A percentile compares a stretch with the other conserved stretches of the same genome.
Evolutionary conservation across 2,888 invertebrate genomes (phyloP).

Genomic region (Hypomecis atomaria): DNA sequence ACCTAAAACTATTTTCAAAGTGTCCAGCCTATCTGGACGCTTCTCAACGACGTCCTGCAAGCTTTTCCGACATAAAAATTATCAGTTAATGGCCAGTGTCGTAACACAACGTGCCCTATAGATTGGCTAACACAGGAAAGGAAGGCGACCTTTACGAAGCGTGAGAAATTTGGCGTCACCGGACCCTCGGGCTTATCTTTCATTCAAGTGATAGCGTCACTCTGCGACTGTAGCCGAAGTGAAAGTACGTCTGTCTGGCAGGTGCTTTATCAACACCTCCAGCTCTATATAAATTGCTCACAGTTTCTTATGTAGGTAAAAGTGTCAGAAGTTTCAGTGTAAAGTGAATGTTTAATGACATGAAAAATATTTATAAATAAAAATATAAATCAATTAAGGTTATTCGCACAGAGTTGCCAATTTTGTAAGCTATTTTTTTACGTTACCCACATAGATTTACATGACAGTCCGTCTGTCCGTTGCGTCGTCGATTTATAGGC

Average conservation of each 20-base stretch:
- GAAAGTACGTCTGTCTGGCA: constrained; percentile 32
- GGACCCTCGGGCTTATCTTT: constrained; percentile 26
- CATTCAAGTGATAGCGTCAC: constrained; percentile 32
- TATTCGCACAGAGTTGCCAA: no score
- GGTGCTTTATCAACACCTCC: constrained; percentile 26
- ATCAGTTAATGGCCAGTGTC: constrained; percentile 2
- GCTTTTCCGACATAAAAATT: background rate
- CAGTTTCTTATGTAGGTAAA: constrained; percentile 10
- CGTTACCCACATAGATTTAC: no score
- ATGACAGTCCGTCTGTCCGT: no score
- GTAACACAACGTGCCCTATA: constrained; percentile 2
- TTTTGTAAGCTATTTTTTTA: no score
- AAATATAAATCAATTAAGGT: no score
- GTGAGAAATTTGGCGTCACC: constrained; percentile 32
- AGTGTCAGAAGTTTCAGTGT: no score
- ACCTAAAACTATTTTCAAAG: no score
- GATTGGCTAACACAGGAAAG: constrained; percentile 21
- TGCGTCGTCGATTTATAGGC: no score
- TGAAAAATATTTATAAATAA: no score
- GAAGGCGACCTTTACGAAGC: constrained; percentile 15
- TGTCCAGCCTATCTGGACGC: background rate
- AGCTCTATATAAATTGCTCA: background rate
- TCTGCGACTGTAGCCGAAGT: constrained; percentile 25
- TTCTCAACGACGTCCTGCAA: background rate
- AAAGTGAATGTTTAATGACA: no score